Evolutionary conservation across 2,888 invertebrate genomes (phyloP).

Genomic region (Loripinus fragilis): DNA sequence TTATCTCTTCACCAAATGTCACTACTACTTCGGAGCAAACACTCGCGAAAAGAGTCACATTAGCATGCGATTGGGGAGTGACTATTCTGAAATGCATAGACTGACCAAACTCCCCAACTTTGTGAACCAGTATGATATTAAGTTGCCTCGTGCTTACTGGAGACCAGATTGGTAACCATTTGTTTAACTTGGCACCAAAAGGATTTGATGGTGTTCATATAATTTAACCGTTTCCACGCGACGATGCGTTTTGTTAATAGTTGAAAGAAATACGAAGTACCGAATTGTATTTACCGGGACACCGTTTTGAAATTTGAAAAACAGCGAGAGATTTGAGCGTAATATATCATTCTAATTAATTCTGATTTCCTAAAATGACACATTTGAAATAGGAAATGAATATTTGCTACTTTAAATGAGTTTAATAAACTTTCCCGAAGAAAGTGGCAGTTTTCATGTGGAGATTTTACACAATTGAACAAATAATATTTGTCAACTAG

Average conservation of each 20-base stretch:
- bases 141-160: no score
- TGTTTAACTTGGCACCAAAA: no score
- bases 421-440: constrained; percentile 17
- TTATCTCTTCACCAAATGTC: constrained; percentile 51
- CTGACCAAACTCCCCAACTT: no score
- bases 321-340: constrained; percentile 18
- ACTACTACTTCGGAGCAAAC: no score
- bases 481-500: constrained; percentile 57
- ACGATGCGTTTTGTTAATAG: no score
- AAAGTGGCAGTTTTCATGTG: constrained; percentile 4
- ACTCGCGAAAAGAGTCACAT: no score
- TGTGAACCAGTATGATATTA: no score
- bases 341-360: constrained; percentile 53
- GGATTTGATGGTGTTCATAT: no score
- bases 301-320: constrained; percentile 17
- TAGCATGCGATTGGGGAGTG: no score
- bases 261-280: constrained; percentile 17
- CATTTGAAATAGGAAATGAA: constrained; percentile 20
- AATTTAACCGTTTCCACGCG: no score
- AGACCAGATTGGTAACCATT: no score
- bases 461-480: constrained; percentile 59
- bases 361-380: constrained; percentile 34
- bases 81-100: no score
- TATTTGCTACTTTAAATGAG: constrained; percentile 26
- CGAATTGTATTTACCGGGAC: constrained; percentile 12